Evolutionary conservation across 1,140 invertebrate genomes (phyloP).

Genomic region (Anoplolepis gracilipes): DNA sequence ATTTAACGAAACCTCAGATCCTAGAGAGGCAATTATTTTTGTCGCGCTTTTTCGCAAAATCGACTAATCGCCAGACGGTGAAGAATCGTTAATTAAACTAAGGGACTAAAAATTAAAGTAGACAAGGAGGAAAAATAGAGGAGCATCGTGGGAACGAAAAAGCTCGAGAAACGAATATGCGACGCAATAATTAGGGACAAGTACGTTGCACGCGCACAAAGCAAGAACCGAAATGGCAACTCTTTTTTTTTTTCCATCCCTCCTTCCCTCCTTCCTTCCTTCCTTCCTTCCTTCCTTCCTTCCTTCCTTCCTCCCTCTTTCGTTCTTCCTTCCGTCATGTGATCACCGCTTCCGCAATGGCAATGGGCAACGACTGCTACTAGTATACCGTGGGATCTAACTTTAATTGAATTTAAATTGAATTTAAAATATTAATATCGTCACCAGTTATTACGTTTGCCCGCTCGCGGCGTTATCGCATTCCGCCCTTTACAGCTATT

Average conservation of each 20-base stretch:
- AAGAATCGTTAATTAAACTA: conserved; percentile 40
- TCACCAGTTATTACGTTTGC: conserved; percentile 39
- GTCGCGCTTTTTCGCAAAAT: neutral
- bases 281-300: too few relatives aligned
- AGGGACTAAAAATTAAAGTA: too few relatives aligned
- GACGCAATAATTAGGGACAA: conserved; percentile 56
- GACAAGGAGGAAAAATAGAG: neutral
- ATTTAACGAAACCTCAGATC: neutral
- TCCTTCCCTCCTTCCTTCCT: neutral
- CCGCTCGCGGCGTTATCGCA: conserved; percentile 50
- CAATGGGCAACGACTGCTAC: conserved; percentile 30
- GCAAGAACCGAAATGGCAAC: conserved; percentile 4
- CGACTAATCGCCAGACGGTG: conserved; percentile 2
- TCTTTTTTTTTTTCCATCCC: neutral
- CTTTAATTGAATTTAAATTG: conserved; percentile 83
- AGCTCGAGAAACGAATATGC: conserved; percentile 6
- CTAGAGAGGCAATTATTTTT: neutral
- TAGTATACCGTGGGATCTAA: conserved; percentile 60
- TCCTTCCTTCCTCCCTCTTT: neutral
- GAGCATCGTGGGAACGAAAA: neutral
- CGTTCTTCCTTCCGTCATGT: neutral
- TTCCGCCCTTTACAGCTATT: conserved; percentile 60
- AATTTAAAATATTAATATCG: conserved; percentile 81
- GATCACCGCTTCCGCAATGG: conserved; percentile 47
- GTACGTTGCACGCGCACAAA: conserved; percentile 40